These are phyloP conservation scores for Leptinotarsa juncta DNA, from an alignment of 2,888 invertebrate species.

Conservation along the genomic window DNA sequence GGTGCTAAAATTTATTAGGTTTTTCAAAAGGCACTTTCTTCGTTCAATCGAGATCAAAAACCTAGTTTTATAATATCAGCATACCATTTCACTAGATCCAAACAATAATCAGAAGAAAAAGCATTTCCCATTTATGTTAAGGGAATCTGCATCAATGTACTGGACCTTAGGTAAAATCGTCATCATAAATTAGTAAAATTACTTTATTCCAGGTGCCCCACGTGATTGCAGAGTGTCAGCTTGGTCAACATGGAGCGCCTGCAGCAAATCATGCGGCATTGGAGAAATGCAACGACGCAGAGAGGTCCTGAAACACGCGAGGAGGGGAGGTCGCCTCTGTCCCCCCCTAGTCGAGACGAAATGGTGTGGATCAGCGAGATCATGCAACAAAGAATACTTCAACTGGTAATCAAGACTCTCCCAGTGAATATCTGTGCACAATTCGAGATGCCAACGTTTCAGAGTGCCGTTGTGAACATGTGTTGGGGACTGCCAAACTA, in stretches of 20 bases:
- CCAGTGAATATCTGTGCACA: constrained; percentile 23
- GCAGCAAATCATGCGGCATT: constrained; percentile 90
- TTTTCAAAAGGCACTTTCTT: too few species aligned
- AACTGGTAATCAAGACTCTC: constrained; percentile 67
- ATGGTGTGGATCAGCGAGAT: constrained; percentile 86
- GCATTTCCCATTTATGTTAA: too few species aligned
- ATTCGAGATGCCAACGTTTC: constrained; percentile 11
- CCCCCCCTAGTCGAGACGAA: constrained; percentile 86
- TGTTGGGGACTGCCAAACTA: constrained; percentile 22
- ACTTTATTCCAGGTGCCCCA: constrained; percentile 68
- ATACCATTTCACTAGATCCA: too few species aligned
- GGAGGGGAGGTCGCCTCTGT: constrained; percentile 85
- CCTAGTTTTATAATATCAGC: too few species aligned
- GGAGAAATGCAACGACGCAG: constrained; percentile 87
- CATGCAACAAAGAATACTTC: constrained; percentile 75
- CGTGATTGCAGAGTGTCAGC: constrained; percentile 87
- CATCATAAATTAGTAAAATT: not conserved
- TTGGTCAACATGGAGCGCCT: constrained; percentile 89
- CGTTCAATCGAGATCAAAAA: too few species aligned
- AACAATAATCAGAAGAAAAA: too few species aligned
- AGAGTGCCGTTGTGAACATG: constrained; percentile 20
- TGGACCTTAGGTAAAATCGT: too few species aligned
- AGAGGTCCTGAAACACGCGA: constrained; percentile 80
- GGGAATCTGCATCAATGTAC: too few species aligned
- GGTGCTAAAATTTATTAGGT: too few species aligned